A percentile compares a stretch with the other conserved stretches of the same genome.
Evolutionary conservation across 2,113 vertebrate species (phyloP).

Genomic region (Mirza zaza): DNA sequence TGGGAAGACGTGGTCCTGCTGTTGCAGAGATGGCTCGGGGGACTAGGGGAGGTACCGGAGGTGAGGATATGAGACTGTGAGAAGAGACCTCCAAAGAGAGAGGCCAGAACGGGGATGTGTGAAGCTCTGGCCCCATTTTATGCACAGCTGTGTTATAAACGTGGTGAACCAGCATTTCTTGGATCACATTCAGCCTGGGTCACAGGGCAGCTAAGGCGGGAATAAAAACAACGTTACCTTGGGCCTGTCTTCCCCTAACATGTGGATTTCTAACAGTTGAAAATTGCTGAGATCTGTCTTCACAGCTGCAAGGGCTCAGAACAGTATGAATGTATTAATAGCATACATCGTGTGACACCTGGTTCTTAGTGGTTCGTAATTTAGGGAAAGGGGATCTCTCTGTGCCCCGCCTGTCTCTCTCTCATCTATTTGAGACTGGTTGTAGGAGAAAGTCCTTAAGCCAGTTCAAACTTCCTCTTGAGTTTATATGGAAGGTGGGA

Average conservation of each 20-base stretch:
- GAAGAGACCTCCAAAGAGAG: conserved; percentile 26
- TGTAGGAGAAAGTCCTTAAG: not conserved
- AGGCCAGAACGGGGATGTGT: not conserved
- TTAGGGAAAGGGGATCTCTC: not conserved
- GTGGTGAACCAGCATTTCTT: conserved; percentile 1
- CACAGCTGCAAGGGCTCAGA: not conserved
- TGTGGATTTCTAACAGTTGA: not conserved
- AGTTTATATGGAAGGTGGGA: not conserved
- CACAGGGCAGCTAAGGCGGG: conserved; percentile 45
- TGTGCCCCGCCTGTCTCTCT: not conserved
- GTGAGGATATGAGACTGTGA: conserved; percentile 38
- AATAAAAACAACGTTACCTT: conserved; percentile 59
- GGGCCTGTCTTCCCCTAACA: not conserved
- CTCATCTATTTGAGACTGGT: not conserved
- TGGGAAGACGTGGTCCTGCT: not conserved
- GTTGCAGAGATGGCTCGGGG: conserved; percentile 9
- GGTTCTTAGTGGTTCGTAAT: not conserved
- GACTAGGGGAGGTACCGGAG: not conserved
- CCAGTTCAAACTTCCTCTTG: not conserved
- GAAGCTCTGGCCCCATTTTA: conserved; percentile 39
- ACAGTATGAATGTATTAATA: not conserved
- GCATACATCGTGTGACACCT: not conserved
- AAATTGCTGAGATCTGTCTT: not conserved
- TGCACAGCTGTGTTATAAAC: conserved; percentile 72
- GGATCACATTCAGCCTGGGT: conserved; percentile 43